Conservation (phyloP, 2,113 vertebrate species). For the Rhinogobius similis region DNA sequence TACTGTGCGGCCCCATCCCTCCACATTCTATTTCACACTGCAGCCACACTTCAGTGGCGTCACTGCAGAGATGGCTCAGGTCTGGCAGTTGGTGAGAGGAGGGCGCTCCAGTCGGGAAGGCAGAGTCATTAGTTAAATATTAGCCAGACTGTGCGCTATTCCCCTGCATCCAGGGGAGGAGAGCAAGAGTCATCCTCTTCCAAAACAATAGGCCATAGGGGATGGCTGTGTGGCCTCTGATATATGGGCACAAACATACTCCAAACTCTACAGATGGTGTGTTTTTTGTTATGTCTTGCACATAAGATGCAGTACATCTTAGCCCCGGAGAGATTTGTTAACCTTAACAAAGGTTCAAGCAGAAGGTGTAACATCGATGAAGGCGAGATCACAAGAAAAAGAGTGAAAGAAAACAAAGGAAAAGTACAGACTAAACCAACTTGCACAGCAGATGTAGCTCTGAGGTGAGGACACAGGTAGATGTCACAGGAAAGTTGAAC, state of each 20-base stretch:
- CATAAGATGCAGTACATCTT: slow-evolving; percentile 25
- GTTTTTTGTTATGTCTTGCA: slow-evolving; percentile 52
- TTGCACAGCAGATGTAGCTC: slow-evolving; percentile 28
- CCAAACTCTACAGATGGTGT: slow-evolving; percentile 55
- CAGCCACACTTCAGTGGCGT: slow-evolving; percentile 68
- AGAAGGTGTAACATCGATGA: slow-evolving; percentile 41
- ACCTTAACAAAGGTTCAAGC: slow-evolving; percentile 42
- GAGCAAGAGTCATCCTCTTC: slow-evolving; percentile 48
- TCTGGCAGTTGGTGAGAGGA: slow-evolving; percentile 70
- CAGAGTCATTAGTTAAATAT: slow-evolving; percentile 75
- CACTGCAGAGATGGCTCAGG: slow-evolving; percentile 69
- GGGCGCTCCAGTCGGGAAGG: slow-evolving; percentile 58
- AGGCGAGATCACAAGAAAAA: slow-evolving; percentile 30
- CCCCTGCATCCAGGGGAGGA: slow-evolving; percentile 52
- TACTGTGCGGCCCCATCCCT: slow-evolving; percentile 57
- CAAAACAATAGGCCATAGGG: slow-evolving; percentile 66
- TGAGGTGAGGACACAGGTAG: slow-evolving; percentile 26
- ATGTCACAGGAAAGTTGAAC: slow-evolving; percentile 27
- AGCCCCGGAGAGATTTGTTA: slow-evolving; percentile 41
- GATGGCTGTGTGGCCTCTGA: slow-evolving; percentile 41
- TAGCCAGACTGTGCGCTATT: slow-evolving; percentile 67
- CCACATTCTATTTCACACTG: slow-evolving; percentile 65
- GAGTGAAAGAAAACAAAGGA: slow-evolving; percentile 3
- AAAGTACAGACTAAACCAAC: slow-evolving; percentile 6
- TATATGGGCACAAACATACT: slow-evolving; percentile 24